Evolutionary conservation across 2,888 invertebrate species (phyloP), one percentile per base, ranked within the genome.

Genomic region (Cheilosia scutellata): DNA sequence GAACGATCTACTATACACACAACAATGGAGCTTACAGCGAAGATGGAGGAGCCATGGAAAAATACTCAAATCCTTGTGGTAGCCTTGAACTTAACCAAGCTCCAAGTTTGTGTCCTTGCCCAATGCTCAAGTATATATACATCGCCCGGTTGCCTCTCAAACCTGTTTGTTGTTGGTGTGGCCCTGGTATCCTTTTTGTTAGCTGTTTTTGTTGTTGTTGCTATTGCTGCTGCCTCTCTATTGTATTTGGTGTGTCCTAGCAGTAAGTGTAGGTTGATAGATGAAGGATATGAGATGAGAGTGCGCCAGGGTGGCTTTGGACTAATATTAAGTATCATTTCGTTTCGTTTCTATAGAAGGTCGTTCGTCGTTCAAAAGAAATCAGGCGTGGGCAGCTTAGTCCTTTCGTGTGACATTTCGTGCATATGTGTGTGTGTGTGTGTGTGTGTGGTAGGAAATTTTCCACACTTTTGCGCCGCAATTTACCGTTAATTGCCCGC

Each of bases 11-110:
- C 2, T 62, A 51, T 16, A 9, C 6, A 40, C 29, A 57, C 40
- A 29, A 74, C 72, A 53, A 60, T 57, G 66, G 57, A 53, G 27
- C 62, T 7, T 60, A 70, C 13, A 47, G 37, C 57, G 66, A 57
- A 65, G 44, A 76, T 37, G 51, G 16, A 58, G 58, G 47, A 63
- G 49, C 40, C 9, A 63, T 53, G 53, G 55, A 62, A 78, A 71
- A 75, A 68, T 31, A 72, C 49, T 47, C 0, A 65, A 77, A 86
- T 80, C 80, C 76, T 86, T 82, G 62, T 70, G 68, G 25, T 66
- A 86, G 77, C 86, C 86, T 86, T 86, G 86, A 86, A 86, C 86
- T 82, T 86, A 86, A 82, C 82, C 86, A 86, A 86, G 86, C 86
- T 86, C 68, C 68, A 82, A 76, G 82, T 86, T 80, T 82, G 76